These are phyloP conservation scores for Notechis scutatus DNA, from an alignment of 2,113 vertebrate genomes.

Conservation along the genomic window DNA sequence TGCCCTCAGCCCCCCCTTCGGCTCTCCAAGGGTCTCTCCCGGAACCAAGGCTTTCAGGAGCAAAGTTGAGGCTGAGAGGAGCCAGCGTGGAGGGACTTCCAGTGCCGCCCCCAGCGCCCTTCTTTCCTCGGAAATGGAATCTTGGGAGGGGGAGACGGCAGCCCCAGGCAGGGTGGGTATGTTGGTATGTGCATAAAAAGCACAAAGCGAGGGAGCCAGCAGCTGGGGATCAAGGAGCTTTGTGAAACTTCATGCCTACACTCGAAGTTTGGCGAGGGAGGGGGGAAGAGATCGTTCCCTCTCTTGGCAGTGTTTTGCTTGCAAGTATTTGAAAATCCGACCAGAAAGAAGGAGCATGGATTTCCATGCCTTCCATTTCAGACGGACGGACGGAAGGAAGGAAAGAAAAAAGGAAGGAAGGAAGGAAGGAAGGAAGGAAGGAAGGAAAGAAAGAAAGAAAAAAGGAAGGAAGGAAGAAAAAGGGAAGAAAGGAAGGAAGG, in stretches of 20 bases:
- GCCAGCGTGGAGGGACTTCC: neutral
- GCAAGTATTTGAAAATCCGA: neutral
- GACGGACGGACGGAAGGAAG: rapidly evolving
- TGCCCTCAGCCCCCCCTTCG: neutral
- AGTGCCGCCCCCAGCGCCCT: neutral
- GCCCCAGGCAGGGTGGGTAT: neutral
- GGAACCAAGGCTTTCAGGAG: neutral
- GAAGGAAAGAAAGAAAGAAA: no score
- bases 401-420: no score
- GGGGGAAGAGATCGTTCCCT: neutral
- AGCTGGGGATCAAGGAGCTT: neutral
- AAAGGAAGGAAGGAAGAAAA: no score
- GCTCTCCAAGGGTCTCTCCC: neutral
- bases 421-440: no score
- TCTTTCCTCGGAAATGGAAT: neutral
- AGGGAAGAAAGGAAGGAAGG: rapidly evolving
- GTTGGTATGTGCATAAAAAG: neutral
- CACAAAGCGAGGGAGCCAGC: neutral
- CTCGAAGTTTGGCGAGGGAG: neutral
- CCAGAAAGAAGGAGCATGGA: neutral
- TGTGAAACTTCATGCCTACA: neutral
- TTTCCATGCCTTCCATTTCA: neutral
- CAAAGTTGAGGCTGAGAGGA: neutral
- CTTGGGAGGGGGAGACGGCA: neutral
- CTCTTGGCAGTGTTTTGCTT: neutral